These are phyloP conservation scores for Heliothis subflexa DNA, from an alignment of 1,140 invertebrate genomes.

Conservation along the genomic window DNA sequence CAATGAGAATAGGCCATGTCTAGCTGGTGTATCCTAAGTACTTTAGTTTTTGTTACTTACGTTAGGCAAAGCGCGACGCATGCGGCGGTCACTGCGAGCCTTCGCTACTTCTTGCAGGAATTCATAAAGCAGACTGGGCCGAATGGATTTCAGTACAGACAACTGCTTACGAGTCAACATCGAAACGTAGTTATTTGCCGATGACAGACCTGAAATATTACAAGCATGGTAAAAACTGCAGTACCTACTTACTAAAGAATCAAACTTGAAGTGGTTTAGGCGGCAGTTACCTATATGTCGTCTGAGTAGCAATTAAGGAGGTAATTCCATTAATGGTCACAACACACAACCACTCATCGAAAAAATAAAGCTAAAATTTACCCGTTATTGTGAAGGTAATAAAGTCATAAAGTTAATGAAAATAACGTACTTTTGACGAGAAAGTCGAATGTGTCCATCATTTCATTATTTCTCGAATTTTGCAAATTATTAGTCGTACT, in stretches of 20 bases:
- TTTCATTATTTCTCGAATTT: conserved; percentile 62
- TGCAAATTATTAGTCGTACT: conserved; percentile 26
- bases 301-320: no score
- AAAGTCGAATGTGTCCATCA: conserved; percentile 75
- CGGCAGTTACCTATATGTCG: no score
- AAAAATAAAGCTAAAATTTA: no score
- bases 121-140: conserved; percentile 73
- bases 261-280: no score
- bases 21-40: background rate
- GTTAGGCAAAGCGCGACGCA: conserved; percentile 70
- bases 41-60: conserved; percentile 51
- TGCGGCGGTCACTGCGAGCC: conserved; percentile 71
- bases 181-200: conserved; percentile 78
- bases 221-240: no score
- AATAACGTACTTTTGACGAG: conserved; percentile 73
- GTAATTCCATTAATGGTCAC: background rate
- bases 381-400: background rate
- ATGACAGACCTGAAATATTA: conserved; percentile 65
- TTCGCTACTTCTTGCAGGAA: conserved; percentile 77
- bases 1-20: no score
- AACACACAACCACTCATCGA: no score
- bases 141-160: conserved; percentile 70
- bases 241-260: no score
- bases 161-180: conserved; percentile 77
- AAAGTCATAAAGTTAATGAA: conserved; percentile 6